Evolutionary conservation across 2,113 vertebrate species (phyloP), one percentile per base, ranked within the genome.

Genomic region (Hylia prasina): DNA sequence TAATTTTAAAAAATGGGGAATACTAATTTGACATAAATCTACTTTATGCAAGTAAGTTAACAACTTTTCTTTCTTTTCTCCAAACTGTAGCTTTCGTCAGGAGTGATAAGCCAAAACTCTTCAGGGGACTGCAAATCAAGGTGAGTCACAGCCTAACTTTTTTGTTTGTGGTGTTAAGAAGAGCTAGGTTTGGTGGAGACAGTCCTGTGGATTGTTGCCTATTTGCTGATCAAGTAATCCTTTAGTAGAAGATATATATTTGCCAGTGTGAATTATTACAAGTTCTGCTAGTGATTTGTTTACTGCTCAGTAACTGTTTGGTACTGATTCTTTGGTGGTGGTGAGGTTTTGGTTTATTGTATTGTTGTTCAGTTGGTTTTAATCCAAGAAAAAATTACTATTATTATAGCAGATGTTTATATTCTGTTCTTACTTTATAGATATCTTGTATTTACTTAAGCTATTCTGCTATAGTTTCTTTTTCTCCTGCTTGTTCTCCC

Each of bases 121-220:
- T 99, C 98, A 99, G 98, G 98, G 99, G 99, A 97, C 98, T 99
- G 89, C 99, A 99, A 97, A 99, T 99, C 97, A 99, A 99, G 99
- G 99, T 99, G 96, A 93, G 95, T 94, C 89, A 24, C 53, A 51
- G 71, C 64, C 16, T 40, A 57, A 51, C 15, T 47, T 71, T 76
- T 54, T 77, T 58, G 31, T 69, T 71, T 60, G 54, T 3, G 1
- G 35, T 37, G 6, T n/a, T 92, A 87, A 30, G 57, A 90, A 66
- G 60, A 78, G 64, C 53, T 90, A 22, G 61, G 27, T 40, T 57
- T 86, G 37, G 53, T 86, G 31, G 69, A 89, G 70, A 33, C 15
- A 47, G 14, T 57, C 45, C 27, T 65, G 31, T 82, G 61, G n/a
- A 45, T 73, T 84, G 37, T 72, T 90, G 30, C 37, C n/a, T 87